phyloP scores from a whole-genome alignment of 2,113 vertebrate genomes.

The Catharus bicknelli region DNA sequence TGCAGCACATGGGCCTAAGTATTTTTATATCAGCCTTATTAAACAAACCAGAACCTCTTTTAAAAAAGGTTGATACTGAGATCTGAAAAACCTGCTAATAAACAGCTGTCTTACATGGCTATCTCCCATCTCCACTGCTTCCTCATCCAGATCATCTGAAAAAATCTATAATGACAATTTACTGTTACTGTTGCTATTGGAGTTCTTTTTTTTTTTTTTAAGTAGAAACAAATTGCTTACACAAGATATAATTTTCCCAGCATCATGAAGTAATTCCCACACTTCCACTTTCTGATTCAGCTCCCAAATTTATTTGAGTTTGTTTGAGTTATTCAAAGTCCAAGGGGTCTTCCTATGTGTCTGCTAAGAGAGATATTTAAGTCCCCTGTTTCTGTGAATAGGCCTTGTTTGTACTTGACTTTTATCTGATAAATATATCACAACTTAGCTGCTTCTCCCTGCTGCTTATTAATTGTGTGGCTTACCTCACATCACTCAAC shows the following conservation, averaged over 20 bases:
- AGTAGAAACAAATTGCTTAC: background rate
- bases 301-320: background rate
- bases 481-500: background rate
- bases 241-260: background rate
- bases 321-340: background rate
- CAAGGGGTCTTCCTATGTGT: background rate
- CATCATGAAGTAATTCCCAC: background rate
- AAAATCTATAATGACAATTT: background rate
- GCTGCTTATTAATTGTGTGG: background rate
- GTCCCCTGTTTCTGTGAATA: background rate
- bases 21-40: background rate
- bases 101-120: background rate
- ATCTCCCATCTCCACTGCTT: background rate
- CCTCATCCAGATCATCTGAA: background rate
- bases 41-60: background rate
- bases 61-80: fast-evolving
- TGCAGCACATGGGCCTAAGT: background rate
- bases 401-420: background rate
- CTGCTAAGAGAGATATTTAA: background rate
- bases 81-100: background rate
- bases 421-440: background rate
- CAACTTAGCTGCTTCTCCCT: background rate
- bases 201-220: background rate
- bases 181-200: background rate
- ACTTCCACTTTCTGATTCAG: background rate